Conservation (phyloP, 23 tunicate genomes). For the Ascidia mentula region DNA sequence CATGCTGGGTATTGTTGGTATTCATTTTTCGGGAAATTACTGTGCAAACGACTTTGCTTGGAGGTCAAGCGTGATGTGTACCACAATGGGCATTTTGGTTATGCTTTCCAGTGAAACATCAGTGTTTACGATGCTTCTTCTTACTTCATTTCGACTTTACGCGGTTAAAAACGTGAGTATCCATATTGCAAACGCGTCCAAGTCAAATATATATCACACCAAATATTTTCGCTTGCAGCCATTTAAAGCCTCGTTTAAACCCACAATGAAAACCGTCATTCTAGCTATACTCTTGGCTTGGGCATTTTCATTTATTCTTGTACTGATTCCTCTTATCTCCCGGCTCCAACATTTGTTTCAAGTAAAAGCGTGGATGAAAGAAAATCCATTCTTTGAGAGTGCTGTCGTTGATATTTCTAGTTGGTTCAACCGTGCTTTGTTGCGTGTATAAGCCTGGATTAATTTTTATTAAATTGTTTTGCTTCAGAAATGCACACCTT, state of each 20-base stretch:
- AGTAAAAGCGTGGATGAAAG: constrained; percentile 9
- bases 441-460: neutral
- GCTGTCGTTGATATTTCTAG: constrained; percentile 1
- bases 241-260: constrained; percentile 24
- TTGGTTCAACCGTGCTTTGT: neutral
- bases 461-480: neutral
- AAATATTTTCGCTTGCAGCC: constrained; percentile 23
- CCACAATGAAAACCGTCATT: neutral
- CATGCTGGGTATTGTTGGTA: constrained; percentile 32
- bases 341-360: constrained; percentile 13
- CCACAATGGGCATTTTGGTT: constrained; percentile 31
- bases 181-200: neutral
- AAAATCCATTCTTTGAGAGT: constrained; percentile 29
- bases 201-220: neutral
- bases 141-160: constrained; percentile 31
- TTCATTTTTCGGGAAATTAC: constrained; percentile 10
- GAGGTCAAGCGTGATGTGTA: constrained; percentile 29
- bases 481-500: neutral
- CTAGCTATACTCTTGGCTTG: constrained; percentile 16
- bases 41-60: constrained; percentile 28
- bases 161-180: constrained; percentile 22
- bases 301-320: constrained; percentile 18
- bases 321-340: constrained; percentile 25
- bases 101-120: constrained; percentile 52
- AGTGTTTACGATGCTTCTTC: constrained; percentile 36